Conservation (phyloP, 2,888 invertebrate genomes). For the Orthosia gracilis region DNA sequence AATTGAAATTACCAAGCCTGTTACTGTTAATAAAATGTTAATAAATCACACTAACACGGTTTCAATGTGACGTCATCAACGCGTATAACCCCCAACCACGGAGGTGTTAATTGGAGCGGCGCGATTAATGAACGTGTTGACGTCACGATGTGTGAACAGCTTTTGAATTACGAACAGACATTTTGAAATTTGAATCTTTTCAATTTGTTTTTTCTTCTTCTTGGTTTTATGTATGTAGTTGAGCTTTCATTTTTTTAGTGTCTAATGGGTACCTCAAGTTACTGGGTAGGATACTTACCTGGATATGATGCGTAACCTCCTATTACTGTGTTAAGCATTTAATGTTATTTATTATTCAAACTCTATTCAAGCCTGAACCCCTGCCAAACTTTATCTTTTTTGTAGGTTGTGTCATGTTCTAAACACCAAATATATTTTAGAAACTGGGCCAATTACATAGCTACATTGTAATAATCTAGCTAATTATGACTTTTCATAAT, state of each 20-base stretch:
- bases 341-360: too few species aligned
- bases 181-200: constrained; percentile 62
- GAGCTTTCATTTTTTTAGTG: background rate
- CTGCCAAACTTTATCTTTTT: too few species aligned
- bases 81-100: constrained; percentile 46
- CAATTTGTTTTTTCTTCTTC: constrained; percentile 36
- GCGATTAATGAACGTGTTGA: constrained; percentile 84
- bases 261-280: too few species aligned
- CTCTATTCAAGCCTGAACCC: too few species aligned
- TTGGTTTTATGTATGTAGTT: background rate
- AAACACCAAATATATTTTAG: too few species aligned
- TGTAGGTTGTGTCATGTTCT: too few species aligned
- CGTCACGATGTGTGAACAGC: constrained; percentile 81
- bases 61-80: constrained; percentile 64
- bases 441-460: background rate
- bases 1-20: background rate
- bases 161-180: constrained; percentile 63
- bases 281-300: too few species aligned
- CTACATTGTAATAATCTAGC: too few species aligned
- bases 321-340: too few species aligned
- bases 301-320: too few species aligned
- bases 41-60: background rate
- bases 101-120: constrained; percentile 85
- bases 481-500: background rate
- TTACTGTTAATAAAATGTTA: background rate